phyloP scores from a whole-genome alignment of 2,113 vertebrate species.

The Columba livia region DNA sequence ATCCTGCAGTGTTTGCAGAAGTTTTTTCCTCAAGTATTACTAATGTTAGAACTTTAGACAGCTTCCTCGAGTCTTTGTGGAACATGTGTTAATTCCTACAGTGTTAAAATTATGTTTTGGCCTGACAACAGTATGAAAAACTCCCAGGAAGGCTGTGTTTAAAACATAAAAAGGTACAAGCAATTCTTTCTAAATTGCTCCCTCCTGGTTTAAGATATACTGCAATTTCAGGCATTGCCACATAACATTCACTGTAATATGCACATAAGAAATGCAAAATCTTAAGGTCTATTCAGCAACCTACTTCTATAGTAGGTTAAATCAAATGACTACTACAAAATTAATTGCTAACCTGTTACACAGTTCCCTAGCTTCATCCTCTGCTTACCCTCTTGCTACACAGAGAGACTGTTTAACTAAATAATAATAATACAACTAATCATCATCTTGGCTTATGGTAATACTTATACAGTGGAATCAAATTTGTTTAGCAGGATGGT shows the following conservation, averaged over 20 bases:
- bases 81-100: neutral
- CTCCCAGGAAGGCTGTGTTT: neutral
- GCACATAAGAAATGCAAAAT: neutral
- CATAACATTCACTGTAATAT: neutral
- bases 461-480: neutral
- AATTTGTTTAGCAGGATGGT: neutral
- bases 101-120: neutral
- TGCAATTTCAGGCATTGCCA: neutral
- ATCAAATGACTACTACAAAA: neutral
- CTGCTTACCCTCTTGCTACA: neutral
- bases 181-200: neutral
- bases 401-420: neutral
- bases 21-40: neutral
- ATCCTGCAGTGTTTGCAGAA: slow-evolving; percentile 14
- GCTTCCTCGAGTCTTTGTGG: neutral
- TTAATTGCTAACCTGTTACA: fast-evolving
- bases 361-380: neutral
- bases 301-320: neutral
- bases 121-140: neutral
- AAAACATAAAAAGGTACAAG: neutral
- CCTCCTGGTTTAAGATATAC: neutral
- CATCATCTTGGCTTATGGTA: too few relatives aligned
- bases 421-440: neutral
- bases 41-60: neutral
- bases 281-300: neutral